phyloP scores from a whole-genome alignment of 2,113 vertebrate species.

The Embiotoca jacksoni region DNA sequence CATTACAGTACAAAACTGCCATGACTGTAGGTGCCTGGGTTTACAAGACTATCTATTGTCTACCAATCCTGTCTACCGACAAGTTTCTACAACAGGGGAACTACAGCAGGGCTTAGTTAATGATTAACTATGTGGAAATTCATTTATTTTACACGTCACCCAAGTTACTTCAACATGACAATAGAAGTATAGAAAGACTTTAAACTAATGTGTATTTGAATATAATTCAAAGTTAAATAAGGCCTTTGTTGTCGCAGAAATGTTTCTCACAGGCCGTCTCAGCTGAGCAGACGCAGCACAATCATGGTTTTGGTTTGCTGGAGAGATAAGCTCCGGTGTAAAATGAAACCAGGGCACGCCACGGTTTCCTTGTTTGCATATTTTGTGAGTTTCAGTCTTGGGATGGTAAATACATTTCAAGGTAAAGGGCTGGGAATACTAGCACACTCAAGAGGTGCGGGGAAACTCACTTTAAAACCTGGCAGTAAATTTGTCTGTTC shows the following conservation, averaged over 20 bases:
- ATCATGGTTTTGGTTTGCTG: conserved; percentile 36
- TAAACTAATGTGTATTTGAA: not conserved
- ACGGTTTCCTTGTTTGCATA: conserved; percentile 53
- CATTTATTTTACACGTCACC: not conserved
- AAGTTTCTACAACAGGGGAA: not conserved
- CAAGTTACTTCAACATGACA: not conserved
- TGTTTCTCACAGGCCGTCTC: not conserved
- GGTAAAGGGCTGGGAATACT: not conserved
- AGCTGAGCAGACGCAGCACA: conserved; percentile 21
- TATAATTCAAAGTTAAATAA: not conserved
- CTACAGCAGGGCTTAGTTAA: conserved; percentile 5
- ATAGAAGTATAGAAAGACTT: conserved; percentile 2
- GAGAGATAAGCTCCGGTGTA: conserved; percentile 13
- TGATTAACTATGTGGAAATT: conserved; percentile 36
- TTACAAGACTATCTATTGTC: not conserved
- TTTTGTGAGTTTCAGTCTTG: conserved; percentile 64
- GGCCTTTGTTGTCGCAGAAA: not conserved
- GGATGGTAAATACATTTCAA: conserved; percentile 1
- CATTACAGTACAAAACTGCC: not conserved
- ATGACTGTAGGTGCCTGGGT: not conserved
- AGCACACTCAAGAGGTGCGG: no score
- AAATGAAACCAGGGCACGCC: conserved; percentile 43
- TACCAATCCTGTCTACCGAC: not conserved
- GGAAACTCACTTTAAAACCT: not conserved
- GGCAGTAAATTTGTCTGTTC: not conserved